A percentile compares a stretch with the other conserved stretches of the same genome.
These are phyloP conservation scores for Drosophila quinaria DNA, from an alignment of 2,888 invertebrate species.

Conservation along the genomic window DNA sequence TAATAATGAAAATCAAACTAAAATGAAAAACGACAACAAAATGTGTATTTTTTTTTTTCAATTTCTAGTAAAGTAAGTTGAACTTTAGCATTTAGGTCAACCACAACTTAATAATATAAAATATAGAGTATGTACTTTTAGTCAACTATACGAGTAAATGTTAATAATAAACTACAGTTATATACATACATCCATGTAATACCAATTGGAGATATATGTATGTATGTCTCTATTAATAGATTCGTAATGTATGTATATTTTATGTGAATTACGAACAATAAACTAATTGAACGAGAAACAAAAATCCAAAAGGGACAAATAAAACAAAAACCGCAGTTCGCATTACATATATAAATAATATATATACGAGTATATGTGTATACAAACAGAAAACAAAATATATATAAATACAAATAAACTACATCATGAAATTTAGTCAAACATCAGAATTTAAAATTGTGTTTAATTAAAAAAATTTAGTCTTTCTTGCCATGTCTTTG, in stretches of 20 bases:
- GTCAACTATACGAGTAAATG: slow-evolving; percentile 54
- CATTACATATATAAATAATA: slow-evolving; percentile 30
- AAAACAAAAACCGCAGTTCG: slow-evolving; percentile 42
- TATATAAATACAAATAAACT: slow-evolving; percentile 65
- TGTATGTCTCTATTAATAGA: slow-evolving; percentile 7
- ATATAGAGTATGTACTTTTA: slow-evolving; percentile 41
- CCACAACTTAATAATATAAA: slow-evolving; percentile 26
- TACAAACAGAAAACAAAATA: slow-evolving; percentile 27
- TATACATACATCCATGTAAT: slow-evolving; percentile 14
- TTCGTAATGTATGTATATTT: slow-evolving; percentile 22
- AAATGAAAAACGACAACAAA: slow-evolving; percentile 22
- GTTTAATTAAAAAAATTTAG: slow-evolving; percentile 28
- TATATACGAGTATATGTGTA: slow-evolving; percentile 23
- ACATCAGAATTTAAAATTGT: slow-evolving; percentile 54
- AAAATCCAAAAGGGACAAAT: slow-evolving; percentile 22
- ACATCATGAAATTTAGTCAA: slow-evolving; percentile 79
- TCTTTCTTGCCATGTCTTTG: neutral
- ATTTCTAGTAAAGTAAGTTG: slow-evolving; percentile 68
- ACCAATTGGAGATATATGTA: slow-evolving; percentile 6
- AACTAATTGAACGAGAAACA: slow-evolving; percentile 48
- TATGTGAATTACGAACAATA: slow-evolving; percentile 27
- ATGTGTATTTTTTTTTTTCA: slow-evolving; percentile 48
- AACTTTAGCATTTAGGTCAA: slow-evolving; percentile 61
- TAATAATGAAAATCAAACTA: slow-evolving; percentile 40
- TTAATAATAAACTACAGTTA: slow-evolving; percentile 48